phyloP scores from a whole-genome alignment of 2,888 invertebrate species.

The Stegophylla sp. region DNA sequence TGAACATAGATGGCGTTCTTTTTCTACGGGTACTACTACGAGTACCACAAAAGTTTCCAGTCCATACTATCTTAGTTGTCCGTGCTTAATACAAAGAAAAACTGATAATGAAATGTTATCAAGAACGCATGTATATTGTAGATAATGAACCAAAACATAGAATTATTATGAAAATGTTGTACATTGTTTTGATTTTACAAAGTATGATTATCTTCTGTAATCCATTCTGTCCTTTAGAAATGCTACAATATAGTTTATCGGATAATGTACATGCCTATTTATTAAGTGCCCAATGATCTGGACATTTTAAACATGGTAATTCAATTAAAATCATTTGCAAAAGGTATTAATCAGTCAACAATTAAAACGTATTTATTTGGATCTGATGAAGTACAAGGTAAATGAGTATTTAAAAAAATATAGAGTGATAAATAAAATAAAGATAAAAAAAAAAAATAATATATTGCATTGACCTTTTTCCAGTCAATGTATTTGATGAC shows the following conservation, averaged over 20 bases:
- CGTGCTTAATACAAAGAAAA: too few relatives aligned
- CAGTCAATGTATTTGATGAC: slow-evolving; percentile 15
- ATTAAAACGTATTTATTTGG: slow-evolving; percentile 68
- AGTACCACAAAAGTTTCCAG: too few relatives aligned
- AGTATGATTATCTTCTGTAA: neutral
- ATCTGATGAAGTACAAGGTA: slow-evolving; percentile 47
- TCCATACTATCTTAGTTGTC: too few relatives aligned
- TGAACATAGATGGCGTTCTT: too few relatives aligned
- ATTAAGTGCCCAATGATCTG: too few relatives aligned
- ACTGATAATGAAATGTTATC: neutral
- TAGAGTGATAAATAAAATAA: too few relatives aligned
- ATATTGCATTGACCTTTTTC: neutral
- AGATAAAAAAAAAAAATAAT: neutral
- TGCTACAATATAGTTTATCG: too few relatives aligned
- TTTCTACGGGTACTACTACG: too few relatives aligned
- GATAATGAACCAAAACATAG: slow-evolving; percentile 16
- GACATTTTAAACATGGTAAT: slow-evolving; percentile 66
- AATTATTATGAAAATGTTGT: neutral
- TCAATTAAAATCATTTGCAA: slow-evolving; percentile 72
- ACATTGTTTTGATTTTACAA: neutral
- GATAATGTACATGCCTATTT: too few relatives aligned
- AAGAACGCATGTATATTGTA: neutral
- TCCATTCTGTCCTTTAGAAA: too few relatives aligned
- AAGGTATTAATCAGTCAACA: slow-evolving; percentile 70
- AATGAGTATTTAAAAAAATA: neutral